phyloP scores from a whole-genome alignment of 2,113 vertebrate genomes.

The Mesitornis unicolor region DNA sequence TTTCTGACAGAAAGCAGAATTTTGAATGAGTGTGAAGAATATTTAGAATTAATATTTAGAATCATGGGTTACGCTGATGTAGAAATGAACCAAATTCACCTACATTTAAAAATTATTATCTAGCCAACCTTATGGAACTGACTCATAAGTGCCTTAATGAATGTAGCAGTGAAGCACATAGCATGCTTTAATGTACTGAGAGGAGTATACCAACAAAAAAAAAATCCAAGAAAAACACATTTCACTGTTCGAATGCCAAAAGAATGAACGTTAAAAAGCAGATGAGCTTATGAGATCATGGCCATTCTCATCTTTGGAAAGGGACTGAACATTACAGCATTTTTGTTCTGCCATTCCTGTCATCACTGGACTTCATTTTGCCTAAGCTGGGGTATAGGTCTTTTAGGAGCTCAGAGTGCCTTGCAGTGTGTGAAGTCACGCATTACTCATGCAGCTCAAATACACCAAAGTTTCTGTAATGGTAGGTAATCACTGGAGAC shows the following conservation, averaged over 20 bases:
- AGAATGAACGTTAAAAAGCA: not conserved
- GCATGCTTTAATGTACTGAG: not conserved
- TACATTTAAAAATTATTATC: not conserved
- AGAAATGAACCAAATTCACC: not conserved
- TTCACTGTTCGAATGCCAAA: not conserved
- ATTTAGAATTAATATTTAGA: not conserved
- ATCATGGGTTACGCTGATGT: not conserved
- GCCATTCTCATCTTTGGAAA: not conserved
- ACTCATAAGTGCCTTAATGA: not conserved
- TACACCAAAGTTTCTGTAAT: not conserved
- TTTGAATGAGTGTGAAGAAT: not conserved
- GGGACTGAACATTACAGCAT: not conserved
- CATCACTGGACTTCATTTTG: not conserved
- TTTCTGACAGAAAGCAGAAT: not conserved
- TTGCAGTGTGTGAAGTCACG: not conserved
- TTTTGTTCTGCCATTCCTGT: not conserved
- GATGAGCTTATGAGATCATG: not conserved
- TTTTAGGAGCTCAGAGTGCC: not conserved
- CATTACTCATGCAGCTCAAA: not conserved
- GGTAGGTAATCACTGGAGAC: not conserved
- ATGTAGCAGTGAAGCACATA: not conserved
- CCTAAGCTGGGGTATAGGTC: not conserved
- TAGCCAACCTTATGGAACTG: not conserved
- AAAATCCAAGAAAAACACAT: not conserved
- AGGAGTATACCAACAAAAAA: not conserved